phyloP scores from a whole-genome alignment of 1,140 invertebrate genomes.

The Eurosta solidaginis region DNA sequence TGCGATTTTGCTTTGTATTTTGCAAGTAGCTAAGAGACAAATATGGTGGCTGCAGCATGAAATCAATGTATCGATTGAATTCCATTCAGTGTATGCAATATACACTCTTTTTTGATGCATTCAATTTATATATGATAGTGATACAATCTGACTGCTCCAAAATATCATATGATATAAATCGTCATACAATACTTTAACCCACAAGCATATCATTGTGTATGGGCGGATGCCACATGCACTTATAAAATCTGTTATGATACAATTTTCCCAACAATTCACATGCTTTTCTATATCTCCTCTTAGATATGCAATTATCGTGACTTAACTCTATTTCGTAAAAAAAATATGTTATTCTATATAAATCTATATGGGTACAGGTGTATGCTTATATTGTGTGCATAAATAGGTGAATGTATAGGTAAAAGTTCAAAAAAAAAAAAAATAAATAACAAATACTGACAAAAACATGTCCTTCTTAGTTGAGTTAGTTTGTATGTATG shows the following conservation, averaged over 20 bases:
- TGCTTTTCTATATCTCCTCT: not conserved
- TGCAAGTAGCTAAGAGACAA: too few species aligned
- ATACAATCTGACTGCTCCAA: not conserved
- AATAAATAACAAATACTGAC: not conserved
- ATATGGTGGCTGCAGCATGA: not conserved
- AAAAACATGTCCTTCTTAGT: not conserved
- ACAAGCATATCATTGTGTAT: not conserved
- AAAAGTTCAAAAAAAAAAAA: not conserved
- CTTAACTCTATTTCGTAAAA: conserved; percentile 42
- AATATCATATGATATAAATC: not conserved
- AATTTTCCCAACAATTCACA: not conserved
- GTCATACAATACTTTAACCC: not conserved
- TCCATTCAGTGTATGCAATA: not conserved
- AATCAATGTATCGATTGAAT: not conserved
- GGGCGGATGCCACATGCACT: not conserved
- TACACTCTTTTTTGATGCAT: not conserved
- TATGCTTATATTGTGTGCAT: not conserved
- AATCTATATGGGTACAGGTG: not conserved
- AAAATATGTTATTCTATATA: not conserved
- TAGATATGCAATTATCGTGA: conserved; percentile 58
- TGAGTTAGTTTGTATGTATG: not conserved
- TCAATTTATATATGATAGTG: not conserved
- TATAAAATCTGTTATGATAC: too few species aligned
- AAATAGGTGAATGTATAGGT: not conserved
- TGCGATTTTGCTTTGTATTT: too few species aligned